phyloP scores from a whole-genome alignment of 2,113 vertebrate genomes.

The Epinephelus fuscoguttatus region DNA sequence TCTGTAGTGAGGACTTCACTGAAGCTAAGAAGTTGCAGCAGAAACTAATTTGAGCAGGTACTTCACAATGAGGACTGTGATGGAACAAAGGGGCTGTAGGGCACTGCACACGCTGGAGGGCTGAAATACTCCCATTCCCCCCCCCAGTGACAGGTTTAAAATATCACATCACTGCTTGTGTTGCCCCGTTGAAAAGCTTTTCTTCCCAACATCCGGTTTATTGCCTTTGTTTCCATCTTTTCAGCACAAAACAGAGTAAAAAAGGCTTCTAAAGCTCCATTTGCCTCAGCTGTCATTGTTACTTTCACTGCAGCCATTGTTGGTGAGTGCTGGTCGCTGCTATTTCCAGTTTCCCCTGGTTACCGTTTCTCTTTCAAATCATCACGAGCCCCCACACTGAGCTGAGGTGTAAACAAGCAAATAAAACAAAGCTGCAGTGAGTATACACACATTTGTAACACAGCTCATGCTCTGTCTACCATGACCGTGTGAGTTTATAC shows the following conservation, averaged over 20 bases:
- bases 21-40: not conserved
- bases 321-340: slow-evolving; percentile 34
- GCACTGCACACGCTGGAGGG: not conserved
- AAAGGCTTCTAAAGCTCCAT: slow-evolving; percentile 30
- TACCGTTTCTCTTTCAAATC: slow-evolving; percentile 69
- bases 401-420: slow-evolving; percentile 47
- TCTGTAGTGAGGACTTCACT: not conserved
- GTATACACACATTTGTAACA: not conserved
- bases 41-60: slow-evolving; percentile 8
- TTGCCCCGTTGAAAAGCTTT: slow-evolving; percentile 49
- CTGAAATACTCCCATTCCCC: slow-evolving; percentile 28
- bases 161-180: slow-evolving; percentile 47
- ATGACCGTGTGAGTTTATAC: not conserved
- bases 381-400: slow-evolving; percentile 16
- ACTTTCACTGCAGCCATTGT: slow-evolving; percentile 55
- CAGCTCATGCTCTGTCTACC: slow-evolving; percentile 13
- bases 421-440: slow-evolving; percentile 51
- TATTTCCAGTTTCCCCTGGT: slow-evolving; percentile 69
- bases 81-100: not conserved
- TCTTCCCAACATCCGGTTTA: slow-evolving; percentile 37
- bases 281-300: slow-evolving; percentile 44
- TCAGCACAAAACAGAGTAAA: not conserved
- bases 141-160: slow-evolving; percentile 58
- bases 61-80: not conserved
- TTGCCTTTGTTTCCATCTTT: slow-evolving; percentile 60